Percentiles rank a stretch among this genome's conserved stretches.
phyloP scores from a whole-genome alignment of 2,113 vertebrate species.

The Gasterosteus aculeatus region DNA sequence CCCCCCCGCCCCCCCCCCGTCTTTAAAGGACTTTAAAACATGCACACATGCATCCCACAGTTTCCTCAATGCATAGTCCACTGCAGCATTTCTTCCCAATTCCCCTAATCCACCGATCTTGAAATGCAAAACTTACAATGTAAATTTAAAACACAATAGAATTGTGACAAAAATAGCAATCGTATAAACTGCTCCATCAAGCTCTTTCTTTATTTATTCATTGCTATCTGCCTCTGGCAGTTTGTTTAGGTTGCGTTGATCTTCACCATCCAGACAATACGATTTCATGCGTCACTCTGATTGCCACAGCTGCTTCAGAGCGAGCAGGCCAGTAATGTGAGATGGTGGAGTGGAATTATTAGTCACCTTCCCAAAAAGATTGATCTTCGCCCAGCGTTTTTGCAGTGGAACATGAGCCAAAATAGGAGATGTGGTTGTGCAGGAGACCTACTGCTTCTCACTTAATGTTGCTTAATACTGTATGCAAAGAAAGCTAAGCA shows the following conservation, averaged over 20 bases:
- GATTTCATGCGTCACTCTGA: background rate
- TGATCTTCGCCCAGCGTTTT: background rate
- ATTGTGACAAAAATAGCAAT: background rate
- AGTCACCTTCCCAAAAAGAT: background rate
- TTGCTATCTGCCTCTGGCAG: constrained; percentile 7
- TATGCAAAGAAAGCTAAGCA: constrained; percentile 35
- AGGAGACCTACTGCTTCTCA: background rate
- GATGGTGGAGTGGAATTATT: background rate
- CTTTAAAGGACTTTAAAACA: no score
- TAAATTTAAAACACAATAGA: background rate
- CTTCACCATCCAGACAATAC: background rate
- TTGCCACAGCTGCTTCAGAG: background rate
- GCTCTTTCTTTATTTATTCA: background rate
- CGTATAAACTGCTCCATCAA: background rate
- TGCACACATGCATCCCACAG: constrained; percentile 3
- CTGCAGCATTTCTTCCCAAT: background rate
- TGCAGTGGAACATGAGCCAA: background rate
- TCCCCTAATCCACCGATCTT: background rate
- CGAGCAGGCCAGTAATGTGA: background rate
- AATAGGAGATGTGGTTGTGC: background rate
- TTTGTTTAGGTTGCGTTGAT: background rate
- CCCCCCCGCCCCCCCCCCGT: constrained; percentile 19
- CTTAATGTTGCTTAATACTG: background rate
- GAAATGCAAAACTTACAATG: background rate
- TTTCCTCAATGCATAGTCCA: background rate